Base-by-base conservation (phyloP, 1,140 invertebrate genomes). In the Zaprionus nigranus region DNA sequence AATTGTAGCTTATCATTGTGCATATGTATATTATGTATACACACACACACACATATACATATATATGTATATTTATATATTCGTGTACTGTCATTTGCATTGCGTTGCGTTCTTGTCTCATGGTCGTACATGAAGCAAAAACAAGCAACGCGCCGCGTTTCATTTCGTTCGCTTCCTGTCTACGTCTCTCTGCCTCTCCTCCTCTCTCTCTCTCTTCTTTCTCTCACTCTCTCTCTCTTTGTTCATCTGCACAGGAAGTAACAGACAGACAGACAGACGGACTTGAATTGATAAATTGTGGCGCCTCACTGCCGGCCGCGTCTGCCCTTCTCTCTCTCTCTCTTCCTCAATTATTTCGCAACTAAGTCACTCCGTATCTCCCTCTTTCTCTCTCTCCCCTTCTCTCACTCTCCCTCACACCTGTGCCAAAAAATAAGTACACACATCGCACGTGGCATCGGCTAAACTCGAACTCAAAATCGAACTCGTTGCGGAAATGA, bases 171-270 rank as follows among this genome's bases (percentile, higher is more conserved):
- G 63, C 58, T 81, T 81, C 78, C 79, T 81, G 79, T 54, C 58
- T 66, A n/a, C 43, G 24, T 49, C 53, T 51, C 9, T 11, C 20
- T 22, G n/a, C 65, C n/a, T 46, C 40, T 46, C 40, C 34, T 46
- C 36, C 17, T 3, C 46, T 51, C 9, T 1, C 11, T 22, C 7
- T 46, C 2, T 46, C 70, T 79, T 80, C n/a, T n/a, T n/a, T n/a
- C n/a, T n/a, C 12, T 36, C 24, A 22, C 46, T 51, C 9, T 1
- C 11, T 22, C 7, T 46, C 2, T 46, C 70, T 79, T 80, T 79
- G 65, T 79, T 79, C 78, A 79, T 80, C 65, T 53, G 53, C 77
- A 75, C 77, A 80, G 78, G 78, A 80, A 82, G 74, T 74, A 53
- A 60, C 43, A 17, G 30, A 72, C 30, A 49, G 15, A 34, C 60